These are phyloP conservation scores for Corythornis cristatus DNA, from an alignment of 2,113 vertebrate species.

Conservation along the genomic window DNA sequence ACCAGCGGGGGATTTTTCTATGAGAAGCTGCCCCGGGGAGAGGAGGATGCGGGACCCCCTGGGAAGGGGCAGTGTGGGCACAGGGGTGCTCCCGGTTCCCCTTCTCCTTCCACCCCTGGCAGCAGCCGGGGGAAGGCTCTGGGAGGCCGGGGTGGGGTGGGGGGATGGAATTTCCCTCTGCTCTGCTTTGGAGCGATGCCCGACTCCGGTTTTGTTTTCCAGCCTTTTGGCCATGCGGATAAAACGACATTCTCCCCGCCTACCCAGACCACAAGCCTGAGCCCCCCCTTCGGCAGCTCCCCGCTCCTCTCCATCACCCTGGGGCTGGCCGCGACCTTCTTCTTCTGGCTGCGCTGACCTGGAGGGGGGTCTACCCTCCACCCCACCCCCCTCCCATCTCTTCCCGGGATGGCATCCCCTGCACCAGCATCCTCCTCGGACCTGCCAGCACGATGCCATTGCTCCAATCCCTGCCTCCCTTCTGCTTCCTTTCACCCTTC, in stretches of 20 bases:
- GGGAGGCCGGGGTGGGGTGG: no score
- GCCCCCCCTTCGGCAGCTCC: accelerated
- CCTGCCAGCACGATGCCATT: neutral
- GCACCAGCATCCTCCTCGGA: neutral
- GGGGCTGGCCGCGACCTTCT: neutral
- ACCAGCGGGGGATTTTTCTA: accelerated
- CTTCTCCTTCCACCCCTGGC: neutral
- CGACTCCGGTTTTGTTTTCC: neutral
- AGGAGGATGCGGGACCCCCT: accelerated
- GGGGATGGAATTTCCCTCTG: neutral
- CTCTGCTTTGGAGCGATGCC: accelerated
- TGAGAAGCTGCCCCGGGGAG: accelerated
- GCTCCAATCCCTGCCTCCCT: neutral
- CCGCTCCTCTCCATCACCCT: neutral
- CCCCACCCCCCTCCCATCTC: neutral
- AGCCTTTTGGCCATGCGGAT: neutral
- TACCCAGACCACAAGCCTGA: accelerated
- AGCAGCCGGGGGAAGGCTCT: accelerated
- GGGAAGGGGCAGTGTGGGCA: accelerated
- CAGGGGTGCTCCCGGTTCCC: accelerated
- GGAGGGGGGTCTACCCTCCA: accelerated
- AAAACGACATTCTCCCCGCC: accelerated
- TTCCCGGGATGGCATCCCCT: neutral
- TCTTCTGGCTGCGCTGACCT: neutral
- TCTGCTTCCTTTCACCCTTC: no score